Base-by-base conservation (phyloP, 2,888 invertebrate species). In the Eilema depressum region DNA sequence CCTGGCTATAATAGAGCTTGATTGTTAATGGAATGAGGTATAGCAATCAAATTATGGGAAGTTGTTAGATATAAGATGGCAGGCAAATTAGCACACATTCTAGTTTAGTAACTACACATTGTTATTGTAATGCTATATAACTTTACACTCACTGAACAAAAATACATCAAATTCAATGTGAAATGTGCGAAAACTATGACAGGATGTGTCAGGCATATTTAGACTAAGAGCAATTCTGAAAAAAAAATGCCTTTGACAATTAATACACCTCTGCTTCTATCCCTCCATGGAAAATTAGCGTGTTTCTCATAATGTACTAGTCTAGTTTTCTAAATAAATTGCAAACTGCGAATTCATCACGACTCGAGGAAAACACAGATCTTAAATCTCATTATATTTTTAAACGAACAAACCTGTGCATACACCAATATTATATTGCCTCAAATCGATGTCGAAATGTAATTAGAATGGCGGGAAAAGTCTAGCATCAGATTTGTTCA, bases 391-490 rank as follows among this genome's bases (percentile, higher is more conserved):
- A 26, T 56, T 23, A 25, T 11, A 23, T 28, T 12, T 37, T 37
- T 12, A 59, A 59, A 59, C 59, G 20, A 59, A 7, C 20, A 3
- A 59, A 26, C 26, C 59, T 26, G 26, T 14, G 59, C 3, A 28
- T n/a, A 57, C 20, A 74, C 68, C 66, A 70, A 68, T n/a, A n/a
- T 70, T 69, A 37, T 67, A 68, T 67, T 14, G 14, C 25, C 33
- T 60, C 57, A 71, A 65, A 77, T 74, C 73, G 77, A 79, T 73
- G 75, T 79, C 60, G 71, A 77, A 82, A 83, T 85, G 81, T 84
- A 86, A 85, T 86, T 85, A 84, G 76, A 71, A 75, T 76, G 75
- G 80, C 80, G 71, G 74, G 71, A 78, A 84, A 80, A 79, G 76
- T 76, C 56, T 78, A 69, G 69, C 75, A 73, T 64, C 78, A 65